phyloP scores from a whole-genome alignment of 2,888 invertebrate genomes.

The Caenorhabditis becei region DNA sequence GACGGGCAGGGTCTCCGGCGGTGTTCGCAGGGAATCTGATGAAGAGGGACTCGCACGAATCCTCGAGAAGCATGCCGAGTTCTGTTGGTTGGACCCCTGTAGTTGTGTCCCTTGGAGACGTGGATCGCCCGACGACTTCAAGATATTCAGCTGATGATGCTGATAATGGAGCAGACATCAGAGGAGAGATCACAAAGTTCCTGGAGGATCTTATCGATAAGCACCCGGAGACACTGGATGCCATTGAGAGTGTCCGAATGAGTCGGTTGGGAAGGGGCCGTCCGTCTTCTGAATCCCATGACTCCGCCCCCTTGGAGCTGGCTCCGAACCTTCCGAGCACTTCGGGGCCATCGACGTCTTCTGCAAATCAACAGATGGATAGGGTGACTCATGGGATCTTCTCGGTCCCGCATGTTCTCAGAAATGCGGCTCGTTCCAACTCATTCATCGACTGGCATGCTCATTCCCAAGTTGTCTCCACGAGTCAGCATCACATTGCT shows the following conservation, averaged over 20 bases:
- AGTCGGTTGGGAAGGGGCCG: slow-evolving; percentile 60
- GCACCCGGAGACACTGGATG: slow-evolving; percentile 81
- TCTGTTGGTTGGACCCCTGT: slow-evolving; percentile 65
- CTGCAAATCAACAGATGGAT: slow-evolving; percentile 3
- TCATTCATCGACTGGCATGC: slow-evolving; percentile 61
- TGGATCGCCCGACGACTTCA: slow-evolving; percentile 55
- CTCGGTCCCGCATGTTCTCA: slow-evolving; percentile 44
- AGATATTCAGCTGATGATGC: slow-evolving; percentile 60
- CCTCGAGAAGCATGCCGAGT: slow-evolving; percentile 60
- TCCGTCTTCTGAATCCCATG: slow-evolving; percentile 43
- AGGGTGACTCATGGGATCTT: slow-evolving; percentile 43
- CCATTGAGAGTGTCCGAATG: slow-evolving; percentile 79
- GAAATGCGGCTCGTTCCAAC: slow-evolving; percentile 57
- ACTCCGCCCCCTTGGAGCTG: slow-evolving; percentile 27
- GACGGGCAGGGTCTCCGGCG: slow-evolving; percentile 56
- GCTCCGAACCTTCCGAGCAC: slow-evolving; percentile 19
- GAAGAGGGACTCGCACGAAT: slow-evolving; percentile 55
- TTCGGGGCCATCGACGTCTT: slow-evolving; percentile 10
- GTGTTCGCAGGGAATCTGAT: slow-evolving; percentile 53
- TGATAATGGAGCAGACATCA: slow-evolving; percentile 69
- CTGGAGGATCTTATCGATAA: slow-evolving; percentile 81
- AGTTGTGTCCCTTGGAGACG: slow-evolving; percentile 64
- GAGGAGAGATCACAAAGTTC: slow-evolving; percentile 78
- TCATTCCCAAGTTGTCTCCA: slow-evolving; percentile 36
- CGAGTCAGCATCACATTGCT: slow-evolving; percentile 62